Conservation (phyloP, 2,113 vertebrate species). For the Corynorhinus townsendii region DNA sequence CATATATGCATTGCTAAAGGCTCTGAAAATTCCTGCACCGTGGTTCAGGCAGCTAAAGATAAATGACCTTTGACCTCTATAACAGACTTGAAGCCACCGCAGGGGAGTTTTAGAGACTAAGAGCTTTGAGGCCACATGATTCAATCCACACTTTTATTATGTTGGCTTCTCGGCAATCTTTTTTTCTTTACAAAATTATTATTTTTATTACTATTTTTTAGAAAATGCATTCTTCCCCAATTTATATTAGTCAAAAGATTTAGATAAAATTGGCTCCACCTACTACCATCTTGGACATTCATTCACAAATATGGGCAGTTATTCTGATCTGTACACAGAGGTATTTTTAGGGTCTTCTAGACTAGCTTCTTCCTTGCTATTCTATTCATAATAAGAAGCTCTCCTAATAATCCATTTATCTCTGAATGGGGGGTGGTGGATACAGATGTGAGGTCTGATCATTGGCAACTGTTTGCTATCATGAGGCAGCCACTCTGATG, state of each 20-base stretch:
- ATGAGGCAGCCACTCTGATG: too few species aligned
- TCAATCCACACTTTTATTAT: neutral
- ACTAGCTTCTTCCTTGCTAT: too few species aligned
- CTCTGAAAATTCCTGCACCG: neutral
- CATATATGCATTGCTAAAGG: neutral
- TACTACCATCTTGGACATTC: neutral
- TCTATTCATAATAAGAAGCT: too few species aligned
- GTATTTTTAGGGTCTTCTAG: neutral
- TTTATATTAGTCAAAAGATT: neutral
- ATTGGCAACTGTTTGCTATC: too few species aligned
- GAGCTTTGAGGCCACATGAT: neutral
- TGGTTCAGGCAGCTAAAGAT: neutral
- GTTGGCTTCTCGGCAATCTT: neutral
- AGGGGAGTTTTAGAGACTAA: neutral
- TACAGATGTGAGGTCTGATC: too few species aligned
- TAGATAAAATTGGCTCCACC: neutral
- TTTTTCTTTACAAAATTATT: neutral
- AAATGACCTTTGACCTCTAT: neutral
- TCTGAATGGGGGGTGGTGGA: too few species aligned
- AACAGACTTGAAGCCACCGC: neutral
- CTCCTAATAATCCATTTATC: too few species aligned
- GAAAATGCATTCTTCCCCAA: neutral
- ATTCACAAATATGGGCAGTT: neutral
- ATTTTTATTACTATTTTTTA: neutral
- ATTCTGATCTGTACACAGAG: neutral